phyloP scores from a whole-genome alignment of 2,888 invertebrate species.

The Catocala fraxini region DNA sequence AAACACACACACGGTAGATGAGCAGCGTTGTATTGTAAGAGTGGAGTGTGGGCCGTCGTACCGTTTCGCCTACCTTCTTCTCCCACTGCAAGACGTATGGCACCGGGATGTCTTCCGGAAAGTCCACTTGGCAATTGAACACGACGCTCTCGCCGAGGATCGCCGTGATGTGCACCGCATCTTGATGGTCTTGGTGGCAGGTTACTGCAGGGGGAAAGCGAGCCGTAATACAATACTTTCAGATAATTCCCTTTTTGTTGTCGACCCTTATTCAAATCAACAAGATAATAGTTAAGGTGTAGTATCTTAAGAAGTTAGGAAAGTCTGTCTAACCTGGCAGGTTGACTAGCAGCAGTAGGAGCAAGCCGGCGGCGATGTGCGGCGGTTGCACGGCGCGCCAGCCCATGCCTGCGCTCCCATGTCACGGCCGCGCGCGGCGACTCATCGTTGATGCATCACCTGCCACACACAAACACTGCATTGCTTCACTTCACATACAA shows the following conservation, averaged over 20 bases:
- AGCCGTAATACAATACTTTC: background rate
- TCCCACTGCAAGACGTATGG: conserved; percentile 99
- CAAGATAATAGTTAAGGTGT: background rate
- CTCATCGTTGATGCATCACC: conserved; percentile 91
- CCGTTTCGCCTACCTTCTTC: conserved; percentile 99
- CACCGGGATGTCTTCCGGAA: conserved; percentile 97
- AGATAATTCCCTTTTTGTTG: too few species aligned
- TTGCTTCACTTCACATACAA: conserved; percentile 9
- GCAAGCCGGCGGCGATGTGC: conserved; percentile 89
- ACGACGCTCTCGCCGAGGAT: conserved; percentile 98
- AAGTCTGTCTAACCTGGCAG: conserved; percentile 72
- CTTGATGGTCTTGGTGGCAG: conserved; percentile 95
- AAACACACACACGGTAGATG: conserved; percentile 87
- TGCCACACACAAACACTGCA: conserved; percentile 42
- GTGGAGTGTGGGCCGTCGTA: conserved; percentile 91
- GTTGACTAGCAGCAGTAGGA: conserved; percentile 85
- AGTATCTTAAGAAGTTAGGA: too few species aligned
- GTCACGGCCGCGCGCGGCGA: conserved; percentile 91
- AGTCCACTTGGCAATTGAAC: conserved; percentile 99
- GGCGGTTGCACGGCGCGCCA: conserved; percentile 94
- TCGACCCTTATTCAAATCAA: background rate
- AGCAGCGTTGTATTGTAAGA: conserved; percentile 87
- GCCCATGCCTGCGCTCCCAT: conserved; percentile 97
- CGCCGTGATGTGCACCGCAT: conserved; percentile 98
- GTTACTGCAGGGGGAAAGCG: conserved; percentile 83